Conservation (phyloP, 2,888 invertebrate species). For the Diadegma fenestrale region DNA sequence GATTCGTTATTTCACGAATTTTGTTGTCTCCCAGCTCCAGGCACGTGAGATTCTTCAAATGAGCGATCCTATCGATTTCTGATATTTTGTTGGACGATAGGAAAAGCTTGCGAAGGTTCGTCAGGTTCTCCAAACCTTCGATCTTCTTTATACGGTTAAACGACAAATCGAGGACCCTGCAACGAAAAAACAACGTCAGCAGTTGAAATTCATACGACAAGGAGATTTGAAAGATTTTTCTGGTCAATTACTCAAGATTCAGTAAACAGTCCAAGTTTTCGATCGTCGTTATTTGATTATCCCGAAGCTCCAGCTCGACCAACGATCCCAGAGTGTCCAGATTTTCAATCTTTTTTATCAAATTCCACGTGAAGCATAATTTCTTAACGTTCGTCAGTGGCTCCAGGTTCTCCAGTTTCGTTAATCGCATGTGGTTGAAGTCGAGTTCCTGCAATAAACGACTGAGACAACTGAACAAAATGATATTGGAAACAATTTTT, state of each 20-base stretch:
- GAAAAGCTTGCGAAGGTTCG: conserved; percentile 93
- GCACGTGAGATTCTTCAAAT: conserved; percentile 91
- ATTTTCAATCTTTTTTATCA: conserved; percentile 97
- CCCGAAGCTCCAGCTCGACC: conserved; percentile 96
- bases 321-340: conserved; percentile 91
- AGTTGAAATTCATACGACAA: not conserved
- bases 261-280: conserved; percentile 95
- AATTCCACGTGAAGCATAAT: conserved; percentile 96
- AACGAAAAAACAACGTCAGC: conserved; percentile 78
- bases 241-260: conserved; percentile 91
- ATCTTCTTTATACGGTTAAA: conserved; percentile 97
- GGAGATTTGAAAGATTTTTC: not conserved
- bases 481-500: not conserved
- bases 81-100: conserved; percentile 95
- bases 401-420: conserved; percentile 94
- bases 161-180: conserved; percentile 95
- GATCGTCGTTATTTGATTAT: conserved; percentile 97
- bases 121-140: conserved; percentile 91
- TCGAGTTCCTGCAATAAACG: conserved; percentile 88
- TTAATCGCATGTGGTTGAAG: conserved; percentile 95
- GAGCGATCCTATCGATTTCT: conserved; percentile 94
- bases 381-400: conserved; percentile 91
- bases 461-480: not conserved
- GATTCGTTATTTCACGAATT: conserved; percentile 94
- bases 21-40: conserved; percentile 98